Conservation (phyloP, 2,797 vertebrate genomes). For the Chloroceryle inda region DNA sequence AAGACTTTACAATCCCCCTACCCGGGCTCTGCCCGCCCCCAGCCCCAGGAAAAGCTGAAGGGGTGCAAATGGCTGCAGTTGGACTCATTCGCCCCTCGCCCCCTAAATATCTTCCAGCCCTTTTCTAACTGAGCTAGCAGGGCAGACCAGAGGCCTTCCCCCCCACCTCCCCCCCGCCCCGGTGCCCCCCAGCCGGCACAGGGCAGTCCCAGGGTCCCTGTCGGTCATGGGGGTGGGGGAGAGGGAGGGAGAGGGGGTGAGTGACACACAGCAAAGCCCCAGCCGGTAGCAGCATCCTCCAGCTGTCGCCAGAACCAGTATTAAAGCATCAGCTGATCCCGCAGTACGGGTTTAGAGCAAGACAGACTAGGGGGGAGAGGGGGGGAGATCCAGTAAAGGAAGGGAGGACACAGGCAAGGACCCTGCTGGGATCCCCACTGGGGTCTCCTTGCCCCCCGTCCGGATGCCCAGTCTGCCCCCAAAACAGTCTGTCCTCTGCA, state of each 20-base stretch:
- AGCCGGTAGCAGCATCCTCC: conserved; percentile 49
- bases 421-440: not conserved
- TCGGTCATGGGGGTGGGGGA: not conserved
- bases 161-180: not conserved
- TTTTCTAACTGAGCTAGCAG: not conserved
- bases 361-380: not conserved
- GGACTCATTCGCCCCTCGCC: not conserved
- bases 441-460: not conserved
- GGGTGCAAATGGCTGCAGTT: not conserved
- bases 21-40: not conserved
- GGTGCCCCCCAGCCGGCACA: not conserved
- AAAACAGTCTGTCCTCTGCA: not conserved
- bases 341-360: conserved; percentile 16
- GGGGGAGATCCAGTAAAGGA: not conserved
- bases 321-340: conserved; percentile 65
- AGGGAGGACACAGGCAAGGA: rapidly evolving
- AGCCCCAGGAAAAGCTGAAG: not conserved
- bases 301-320: conserved; percentile 61
- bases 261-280: conserved; percentile 21
- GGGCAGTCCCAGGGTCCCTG: not conserved
- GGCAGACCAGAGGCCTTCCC: not conserved
- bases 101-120: not conserved
- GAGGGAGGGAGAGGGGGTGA: not conserved
- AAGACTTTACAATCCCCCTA: no score
- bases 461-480: not conserved